phyloP scores from a whole-genome alignment of 2,888 invertebrate species.

The Tenthredo livida region DNA sequence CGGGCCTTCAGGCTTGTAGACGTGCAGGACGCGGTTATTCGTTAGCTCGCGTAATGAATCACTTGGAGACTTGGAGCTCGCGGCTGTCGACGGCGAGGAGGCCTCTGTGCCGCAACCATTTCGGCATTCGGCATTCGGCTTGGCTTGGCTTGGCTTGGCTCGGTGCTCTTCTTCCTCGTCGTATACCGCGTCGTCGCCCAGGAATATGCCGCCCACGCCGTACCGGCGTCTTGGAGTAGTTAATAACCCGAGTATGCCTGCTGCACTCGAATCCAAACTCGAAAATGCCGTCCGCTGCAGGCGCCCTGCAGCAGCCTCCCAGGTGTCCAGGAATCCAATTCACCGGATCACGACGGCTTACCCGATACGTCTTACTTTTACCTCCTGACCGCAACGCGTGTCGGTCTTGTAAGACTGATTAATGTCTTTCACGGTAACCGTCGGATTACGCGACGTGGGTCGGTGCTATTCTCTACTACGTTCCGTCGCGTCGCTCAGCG shows the following conservation, averaged over 20 bases:
- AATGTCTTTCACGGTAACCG: constrained; percentile 51
- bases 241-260: constrained; percentile 34
- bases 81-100: constrained; percentile 60
- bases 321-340: constrained; percentile 52
- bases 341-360: constrained; percentile 50
- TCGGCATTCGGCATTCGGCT: neutral
- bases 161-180: constrained; percentile 5
- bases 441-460: constrained; percentile 29
- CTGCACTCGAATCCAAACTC: constrained; percentile 7
- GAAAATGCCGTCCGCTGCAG: neutral
- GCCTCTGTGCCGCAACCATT: constrained; percentile 32
- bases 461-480: neutral
- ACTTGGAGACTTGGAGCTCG: constrained; percentile 61
- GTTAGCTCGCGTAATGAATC: constrained; percentile 73
- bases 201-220: constrained; percentile 36
- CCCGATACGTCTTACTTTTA: constrained; percentile 63
- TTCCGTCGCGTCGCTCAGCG: neutral
- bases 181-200: constrained; percentile 26
- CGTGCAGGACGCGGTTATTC: constrained; percentile 64
- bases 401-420: constrained; percentile 58
- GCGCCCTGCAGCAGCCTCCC: constrained; percentile 25
- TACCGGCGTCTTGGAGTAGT: constrained; percentile 34
- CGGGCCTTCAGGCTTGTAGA: neutral
- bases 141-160: neutral
- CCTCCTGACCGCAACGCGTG: constrained; percentile 58